Evolutionary conservation across 1,140 invertebrate genomes (phyloP).

Genomic region (Amphibalanus amphitrite): DNA sequence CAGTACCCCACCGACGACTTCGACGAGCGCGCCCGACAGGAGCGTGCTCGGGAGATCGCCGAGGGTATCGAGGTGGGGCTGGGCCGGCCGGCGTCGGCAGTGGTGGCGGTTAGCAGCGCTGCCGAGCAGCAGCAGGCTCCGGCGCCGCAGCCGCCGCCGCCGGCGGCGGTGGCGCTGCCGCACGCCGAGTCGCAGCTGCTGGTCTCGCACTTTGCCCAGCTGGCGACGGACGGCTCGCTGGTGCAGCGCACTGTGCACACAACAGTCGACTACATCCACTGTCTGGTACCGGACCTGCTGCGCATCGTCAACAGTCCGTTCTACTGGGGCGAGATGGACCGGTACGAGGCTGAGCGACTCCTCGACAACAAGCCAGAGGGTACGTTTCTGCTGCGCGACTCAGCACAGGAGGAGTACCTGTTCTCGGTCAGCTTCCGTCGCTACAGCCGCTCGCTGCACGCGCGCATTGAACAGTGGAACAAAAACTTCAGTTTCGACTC

Average conservation of each 20-base stretch:
- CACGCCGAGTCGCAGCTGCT: constrained; percentile 7
- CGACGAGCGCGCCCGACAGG: constrained; percentile 46
- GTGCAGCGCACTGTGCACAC: constrained; percentile 42
- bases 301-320: constrained; percentile 58
- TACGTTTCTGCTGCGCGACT: constrained; percentile 86
- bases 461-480: constrained; percentile 92
- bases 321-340: constrained; percentile 69
- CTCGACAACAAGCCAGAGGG: constrained; percentile 87
- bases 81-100: constrained; percentile 16
- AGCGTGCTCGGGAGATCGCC: constrained; percentile 53
- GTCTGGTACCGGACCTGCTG: constrained; percentile 78
- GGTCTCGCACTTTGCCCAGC: constrained; percentile 12
- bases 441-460: constrained; percentile 84
- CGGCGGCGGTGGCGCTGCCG: constrained; percentile 10
- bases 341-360: constrained; percentile 81
- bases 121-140: constrained; percentile 8
- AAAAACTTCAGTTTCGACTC: constrained; percentile 92
- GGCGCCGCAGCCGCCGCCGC: constrained; percentile 12
- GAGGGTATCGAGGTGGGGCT: constrained; percentile 43
- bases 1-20: constrained; percentile 46
- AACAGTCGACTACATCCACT: constrained; percentile 82
- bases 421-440: constrained; percentile 95
- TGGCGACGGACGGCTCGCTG: constrained; percentile 24
- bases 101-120: background rate
- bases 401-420: constrained; percentile 91